These are phyloP conservation scores for cat (Felis catus) DNA, from an alignment of 2,113 vertebrate genomes.

Conservation along the genomic window F.catus_Fca126_mat1.0 CM031415.1:165569001-165569500, in stretches of 20 bases:
- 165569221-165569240: background rate
- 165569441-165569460: background rate
- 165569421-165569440: background rate
- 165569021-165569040: no score
- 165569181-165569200: background rate
- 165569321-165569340: background rate
- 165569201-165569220: background rate
- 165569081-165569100: no score
- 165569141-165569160: background rate
- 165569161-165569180: background rate
- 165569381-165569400: background rate
- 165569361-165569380: background rate
- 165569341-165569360: background rate
- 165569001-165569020: no score
- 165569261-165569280: background rate
- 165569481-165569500: background rate
- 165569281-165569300: background rate
- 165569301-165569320: constrained; percentile 16
- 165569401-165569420: background rate
- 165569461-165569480: background rate
- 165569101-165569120: no score
- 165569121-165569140: background rate
- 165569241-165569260: background rate
- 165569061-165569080: no score
- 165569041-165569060: no score